Evolutionary conservation across 1,140 invertebrate species (phyloP), one percentile per base, ranked within the genome.

Genomic region (Bicyclus anynana): DNA sequence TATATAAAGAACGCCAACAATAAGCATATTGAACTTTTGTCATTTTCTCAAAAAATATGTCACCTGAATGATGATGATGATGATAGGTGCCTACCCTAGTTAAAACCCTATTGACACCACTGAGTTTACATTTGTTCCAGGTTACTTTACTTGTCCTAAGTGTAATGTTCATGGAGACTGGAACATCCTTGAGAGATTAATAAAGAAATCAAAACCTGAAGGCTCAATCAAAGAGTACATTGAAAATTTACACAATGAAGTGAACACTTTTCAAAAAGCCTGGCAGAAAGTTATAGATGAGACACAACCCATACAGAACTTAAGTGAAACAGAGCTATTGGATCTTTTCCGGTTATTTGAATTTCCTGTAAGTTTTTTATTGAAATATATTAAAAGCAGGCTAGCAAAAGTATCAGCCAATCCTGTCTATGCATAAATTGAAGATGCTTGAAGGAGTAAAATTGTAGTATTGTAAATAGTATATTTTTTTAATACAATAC

Each of bases 131-230:
- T 37, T 58, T 27, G 7, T 73, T 73, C 6, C 64, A 94, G 93
- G 93, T 40, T 91, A 90, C 62, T 94, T 93, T 67, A 66, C 91
- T 29, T 94, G 93, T 73, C 89, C 91, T 20, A 90, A 80, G 53
- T 94, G 93, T 66, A 90, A 91, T 72, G 67, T 84, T 38, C 85
- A 86, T 67, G 91, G 92, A 13, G 78, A 90, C 14, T 93, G 92
- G 92, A 83, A 82, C 64, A 75, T 87, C 38, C 71, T 93, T 13
- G 87, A 91, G 61, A 82, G 87, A 58, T 67, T 90, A 53, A 72
- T 93, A 12, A 80, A 72, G 29, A 77, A 86, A 52, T 71, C 77
- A 53, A 90, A 89, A 69, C 53, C 88, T 26, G 78, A 77, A 57
- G 72, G 76, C 29, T 56, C 63, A 21, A 57, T 79, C 1, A 84